phyloP scores from a whole-genome alignment of 2,797 vertebrate genomes.

The Sus cebifrons region DNA sequence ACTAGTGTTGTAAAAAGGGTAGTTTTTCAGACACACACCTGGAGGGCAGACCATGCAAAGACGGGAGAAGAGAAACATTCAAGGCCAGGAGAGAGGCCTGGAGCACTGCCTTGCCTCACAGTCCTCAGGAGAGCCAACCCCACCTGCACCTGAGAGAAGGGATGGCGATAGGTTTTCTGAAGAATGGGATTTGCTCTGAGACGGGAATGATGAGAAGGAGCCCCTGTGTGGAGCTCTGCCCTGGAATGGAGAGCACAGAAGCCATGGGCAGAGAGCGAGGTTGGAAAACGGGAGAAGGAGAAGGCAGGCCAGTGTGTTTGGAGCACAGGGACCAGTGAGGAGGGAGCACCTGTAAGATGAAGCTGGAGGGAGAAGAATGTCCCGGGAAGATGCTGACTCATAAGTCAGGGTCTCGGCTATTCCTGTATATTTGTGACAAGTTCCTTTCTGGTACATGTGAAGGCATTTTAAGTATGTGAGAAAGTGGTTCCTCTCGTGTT shows the following conservation, averaged over 20 bases:
- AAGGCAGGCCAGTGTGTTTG: background rate
- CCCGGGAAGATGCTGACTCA: background rate
- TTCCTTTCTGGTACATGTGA: background rate
- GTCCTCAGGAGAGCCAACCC: background rate
- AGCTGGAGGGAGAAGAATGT: background rate
- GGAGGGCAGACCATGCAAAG: background rate
- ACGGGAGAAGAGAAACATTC: background rate
- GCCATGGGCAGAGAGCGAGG: background rate
- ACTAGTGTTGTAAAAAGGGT: background rate
- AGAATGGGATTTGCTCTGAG: background rate
- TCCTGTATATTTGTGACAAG: background rate
- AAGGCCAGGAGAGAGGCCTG: background rate
- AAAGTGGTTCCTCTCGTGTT: background rate
- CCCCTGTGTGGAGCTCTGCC: too few species aligned
- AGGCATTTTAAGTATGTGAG: background rate
- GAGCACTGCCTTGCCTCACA: background rate
- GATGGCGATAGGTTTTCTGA: background rate
- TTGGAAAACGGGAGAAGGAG: background rate
- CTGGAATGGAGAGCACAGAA: background rate
- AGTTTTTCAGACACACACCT: background rate
- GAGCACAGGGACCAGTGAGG: background rate
- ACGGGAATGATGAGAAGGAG: background rate
- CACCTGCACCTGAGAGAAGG: background rate
- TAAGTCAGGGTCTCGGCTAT: background rate
- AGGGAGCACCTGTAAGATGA: background rate